Evolutionary conservation across 2,888 invertebrate genomes (phyloP), one percentile per base, ranked within the genome.

Genomic region (Cheilosia vulpina): DNA sequence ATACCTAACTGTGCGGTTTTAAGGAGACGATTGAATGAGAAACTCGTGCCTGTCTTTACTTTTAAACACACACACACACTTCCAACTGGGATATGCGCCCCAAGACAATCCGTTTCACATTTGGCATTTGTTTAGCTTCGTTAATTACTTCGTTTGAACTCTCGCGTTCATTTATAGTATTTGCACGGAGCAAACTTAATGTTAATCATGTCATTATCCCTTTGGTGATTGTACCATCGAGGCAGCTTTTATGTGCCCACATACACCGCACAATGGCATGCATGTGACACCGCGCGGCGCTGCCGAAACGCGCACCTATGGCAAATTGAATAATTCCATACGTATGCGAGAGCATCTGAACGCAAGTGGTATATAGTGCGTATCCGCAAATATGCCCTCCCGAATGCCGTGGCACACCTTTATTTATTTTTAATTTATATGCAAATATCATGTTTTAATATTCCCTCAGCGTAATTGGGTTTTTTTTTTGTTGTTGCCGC

Each of bases 401-500:
- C 60, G 60, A 27, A 38, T 72, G 19, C 41, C 27, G 57, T 27
- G 76, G 68, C 41, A 52, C 80, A 77, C 76, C 85, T 80, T 80
- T 85, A 85, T 85, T 85, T 85, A 85, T 80, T 85, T 81, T 85
- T 85, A 85, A 85, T 85, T 85, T 85, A 85, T 85, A 85, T 85
- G 85, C 85, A 85, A 85, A 85, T 85, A 85, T 76, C 80, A 72
- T 76, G 85, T 77, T 85, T 85, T 80, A 85, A 85, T 81, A 85
- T 85, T 85, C 85, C 50, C 85, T 85, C 81, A 68, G 81, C 85
- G 81, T 85, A 85, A 81, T 85, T 80, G 85, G 45, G 76, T 81
- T 85, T 81, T 72, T 81, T 52, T 21, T 3, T 21, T 52, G 4
- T 52, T 19, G 47, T 4, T 57, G 80, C 31, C 31, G 31, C 31